Base-by-base conservation (phyloP, 2,797 vertebrate species). In the Pseudopleuronectes americanus region DNA sequence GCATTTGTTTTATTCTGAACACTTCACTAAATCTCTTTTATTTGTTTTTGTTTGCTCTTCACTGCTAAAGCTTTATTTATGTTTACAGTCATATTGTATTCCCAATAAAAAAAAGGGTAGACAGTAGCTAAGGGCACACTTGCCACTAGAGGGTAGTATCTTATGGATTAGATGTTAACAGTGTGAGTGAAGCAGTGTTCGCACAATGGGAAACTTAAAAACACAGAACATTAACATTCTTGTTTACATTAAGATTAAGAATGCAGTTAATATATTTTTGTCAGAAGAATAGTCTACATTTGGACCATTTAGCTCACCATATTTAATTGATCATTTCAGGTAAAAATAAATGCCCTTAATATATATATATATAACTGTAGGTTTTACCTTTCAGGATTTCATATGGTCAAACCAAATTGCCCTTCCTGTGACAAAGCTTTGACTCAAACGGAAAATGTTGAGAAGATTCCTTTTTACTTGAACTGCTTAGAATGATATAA, bases 91-190 rank as follows among this genome's bases (percentile, higher is more conserved):
- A 64, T 54, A 43, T 62, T 70, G 8, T 38, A 57, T 66, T 53
- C 19, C 68, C 52, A 61, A 3, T 71, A 8, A 43, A 45, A 47
- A 73, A 54, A 45, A 54, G 16, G 68, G 19, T 21, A 69, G 48
- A 69, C 17, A 31, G 22, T 45, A 80, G 53, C 19, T 72, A 49
- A 77, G 52, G 64, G 53, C 68, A 57, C 43, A 47, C 49, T 80
- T 74, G 65, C 93, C 94, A 94, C 94, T 91, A 94, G 93, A 92
- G 94, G 93, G 93, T 90, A 89, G 86, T 89, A 84, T 87, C 57
- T 82, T 91, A 92, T 91, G 89, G 72, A 86, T 71, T 75, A 73
- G 62, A 69, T 71, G 59, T 51, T 58, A 80, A 68, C 64, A 68
- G 63, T 76, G 41, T 69, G 52, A 80, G 62, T 55, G 71, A 64